A percentile compares a stretch with the other conserved stretches of the same genome.
phyloP scores from a whole-genome alignment of 1,140 invertebrate species.

The Cydia splendana region DNA sequence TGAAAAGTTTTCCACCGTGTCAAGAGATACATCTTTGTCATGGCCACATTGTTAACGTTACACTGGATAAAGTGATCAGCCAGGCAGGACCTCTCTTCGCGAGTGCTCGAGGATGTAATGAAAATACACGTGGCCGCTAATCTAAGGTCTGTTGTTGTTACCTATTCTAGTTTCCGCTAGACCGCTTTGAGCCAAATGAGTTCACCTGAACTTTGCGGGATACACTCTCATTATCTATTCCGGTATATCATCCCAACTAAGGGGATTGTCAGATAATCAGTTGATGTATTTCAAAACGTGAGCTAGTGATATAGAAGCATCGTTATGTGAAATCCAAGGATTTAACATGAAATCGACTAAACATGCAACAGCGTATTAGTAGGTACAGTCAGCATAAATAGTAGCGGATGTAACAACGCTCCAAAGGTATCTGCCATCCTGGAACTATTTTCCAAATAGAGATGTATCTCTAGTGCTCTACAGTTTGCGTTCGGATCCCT shows the following conservation, averaged over 20 bases:
- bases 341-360: background rate
- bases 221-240: background rate
- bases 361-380: background rate
- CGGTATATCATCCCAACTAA: background rate
- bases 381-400: background rate
- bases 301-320: background rate
- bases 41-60: no score
- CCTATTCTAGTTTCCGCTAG: background rate
- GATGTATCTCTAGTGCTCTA: no score
- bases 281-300: background rate
- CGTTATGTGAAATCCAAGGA: background rate
- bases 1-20: no score
- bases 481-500: no score
- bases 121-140: background rate
- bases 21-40: no score
- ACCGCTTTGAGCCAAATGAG: constrained; percentile 28
- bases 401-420: background rate
- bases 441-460: no score
- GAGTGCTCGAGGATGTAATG: no score
- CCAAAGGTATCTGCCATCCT: no score
- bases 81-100: no score
- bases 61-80: background rate
- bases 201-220: constrained; percentile 24
- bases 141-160: background rate
- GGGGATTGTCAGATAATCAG: constrained; percentile 4